Conservation (phyloP, 2,113 vertebrate species). For the Corythornis madagascariensis region DNA sequence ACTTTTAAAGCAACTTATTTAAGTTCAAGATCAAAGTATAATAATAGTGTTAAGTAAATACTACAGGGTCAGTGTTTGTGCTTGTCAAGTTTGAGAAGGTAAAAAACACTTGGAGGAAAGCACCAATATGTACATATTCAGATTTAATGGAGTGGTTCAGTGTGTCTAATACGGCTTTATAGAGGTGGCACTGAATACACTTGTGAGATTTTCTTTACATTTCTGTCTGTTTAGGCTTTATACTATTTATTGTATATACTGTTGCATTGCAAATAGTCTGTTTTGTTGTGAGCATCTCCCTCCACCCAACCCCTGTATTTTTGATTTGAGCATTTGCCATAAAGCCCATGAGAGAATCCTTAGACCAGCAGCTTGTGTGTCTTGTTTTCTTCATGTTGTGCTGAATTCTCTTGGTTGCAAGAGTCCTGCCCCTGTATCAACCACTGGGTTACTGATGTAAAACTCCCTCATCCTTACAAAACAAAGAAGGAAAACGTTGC, state of each 20-base stretch:
- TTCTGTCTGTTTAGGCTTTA: not conserved
- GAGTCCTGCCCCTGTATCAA: not conserved
- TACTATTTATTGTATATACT: not conserved
- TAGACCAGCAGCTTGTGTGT: not conserved
- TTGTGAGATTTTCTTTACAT: not conserved
- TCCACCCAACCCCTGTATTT: not conserved
- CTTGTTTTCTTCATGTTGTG: not conserved
- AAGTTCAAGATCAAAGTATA: not conserved
- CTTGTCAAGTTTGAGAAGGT: not conserved
- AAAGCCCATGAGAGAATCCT: not conserved
- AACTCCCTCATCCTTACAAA: not conserved
- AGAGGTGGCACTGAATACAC: not conserved
- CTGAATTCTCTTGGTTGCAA: not conserved
- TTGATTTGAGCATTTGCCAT: not conserved
- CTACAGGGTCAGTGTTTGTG: not conserved
- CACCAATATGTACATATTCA: not conserved
- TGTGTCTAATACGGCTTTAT: not conserved
- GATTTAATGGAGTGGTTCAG: conserved; percentile 13
- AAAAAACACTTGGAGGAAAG: not conserved
- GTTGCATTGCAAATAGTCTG: not conserved
- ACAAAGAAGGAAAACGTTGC: not conserved
- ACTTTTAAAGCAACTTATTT: not conserved
- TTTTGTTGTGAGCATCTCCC: not conserved
- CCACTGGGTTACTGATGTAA: not conserved
- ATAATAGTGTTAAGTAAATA: not conserved